Evolutionary conservation across 2,113 vertebrate species (phyloP).

Genomic region (Poeciliopsis turrubarensis): DNA sequence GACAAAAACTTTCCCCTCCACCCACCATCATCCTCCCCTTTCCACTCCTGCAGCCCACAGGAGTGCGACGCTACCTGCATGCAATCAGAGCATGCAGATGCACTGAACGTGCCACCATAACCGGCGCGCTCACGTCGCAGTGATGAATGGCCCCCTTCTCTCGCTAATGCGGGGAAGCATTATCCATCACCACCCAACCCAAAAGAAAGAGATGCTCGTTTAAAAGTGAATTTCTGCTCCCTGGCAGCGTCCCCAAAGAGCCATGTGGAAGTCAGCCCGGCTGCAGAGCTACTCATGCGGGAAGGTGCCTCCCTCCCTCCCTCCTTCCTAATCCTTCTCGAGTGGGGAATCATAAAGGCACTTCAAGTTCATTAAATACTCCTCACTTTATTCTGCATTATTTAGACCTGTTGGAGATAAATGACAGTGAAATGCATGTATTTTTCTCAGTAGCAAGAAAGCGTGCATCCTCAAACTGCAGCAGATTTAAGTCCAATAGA

Average conservation of each 20-base stretch:
- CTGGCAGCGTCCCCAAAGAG: slow-evolving; percentile 16
- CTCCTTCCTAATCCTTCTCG: slow-evolving; percentile 32
- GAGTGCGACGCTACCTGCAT: slow-evolving; percentile 42
- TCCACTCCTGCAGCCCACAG: slow-evolving; percentile 35
- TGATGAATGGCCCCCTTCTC: slow-evolving; percentile 58
- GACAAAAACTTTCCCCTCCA: slow-evolving; percentile 10
- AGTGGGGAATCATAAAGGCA: slow-evolving; percentile 23
- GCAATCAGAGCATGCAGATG: slow-evolving; percentile 37
- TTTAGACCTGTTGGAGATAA: slow-evolving; percentile 39
- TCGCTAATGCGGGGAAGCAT: slow-evolving; percentile 55
- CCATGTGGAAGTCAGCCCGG: slow-evolving; percentile 21
- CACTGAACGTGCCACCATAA: slow-evolving; percentile 11
- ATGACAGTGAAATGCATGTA: slow-evolving; percentile 28
- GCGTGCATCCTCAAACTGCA: neutral
- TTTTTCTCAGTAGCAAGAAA: slow-evolving; percentile 10
- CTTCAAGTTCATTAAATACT: slow-evolving; percentile 56
- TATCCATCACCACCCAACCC: slow-evolving; percentile 50
- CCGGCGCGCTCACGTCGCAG: neutral
- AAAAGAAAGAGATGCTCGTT: slow-evolving; percentile 60
- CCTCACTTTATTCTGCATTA: slow-evolving; percentile 47
- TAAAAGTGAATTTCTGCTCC: slow-evolving; percentile 45
- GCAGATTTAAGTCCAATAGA: too few relatives aligned
- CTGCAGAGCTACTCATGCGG: slow-evolving; percentile 45
- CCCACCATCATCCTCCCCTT: too few relatives aligned
- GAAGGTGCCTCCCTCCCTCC: slow-evolving; percentile 37